Conservation (phyloP, 2,797 vertebrate species). For the Echiichthys vipera region DNA sequence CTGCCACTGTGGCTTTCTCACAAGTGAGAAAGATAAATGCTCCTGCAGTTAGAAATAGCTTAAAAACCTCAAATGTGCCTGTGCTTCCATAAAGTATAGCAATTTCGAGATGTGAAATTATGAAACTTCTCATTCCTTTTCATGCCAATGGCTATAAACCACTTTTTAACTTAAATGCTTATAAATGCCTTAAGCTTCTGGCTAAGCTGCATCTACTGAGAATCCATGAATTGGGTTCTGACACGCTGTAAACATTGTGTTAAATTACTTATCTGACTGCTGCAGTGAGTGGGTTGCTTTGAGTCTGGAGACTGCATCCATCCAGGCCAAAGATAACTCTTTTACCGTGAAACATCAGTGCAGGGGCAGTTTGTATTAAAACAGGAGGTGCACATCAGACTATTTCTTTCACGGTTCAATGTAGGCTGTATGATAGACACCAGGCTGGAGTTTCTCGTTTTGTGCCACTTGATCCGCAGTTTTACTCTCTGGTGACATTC, state of each 20-base stretch:
- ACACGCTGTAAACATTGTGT: conserved; percentile 15
- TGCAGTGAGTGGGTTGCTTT: conserved; percentile 31
- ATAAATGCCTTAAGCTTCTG: background rate
- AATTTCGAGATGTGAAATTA: background rate
- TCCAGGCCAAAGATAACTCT: conserved; percentile 10
- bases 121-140: background rate
- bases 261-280: conserved; percentile 32
- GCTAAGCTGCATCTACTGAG: background rate
- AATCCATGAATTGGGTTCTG: conserved; percentile 3
- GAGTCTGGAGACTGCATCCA: conserved; percentile 24
- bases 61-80: background rate
- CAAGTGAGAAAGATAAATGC: background rate
- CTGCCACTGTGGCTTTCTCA: conserved; percentile 4
- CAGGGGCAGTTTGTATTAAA: conserved; percentile 17
- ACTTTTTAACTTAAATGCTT: background rate
- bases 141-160: background rate
- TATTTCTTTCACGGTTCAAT: conserved; percentile 4
- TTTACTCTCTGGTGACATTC: background rate
- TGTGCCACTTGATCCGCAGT: conserved; percentile 20
- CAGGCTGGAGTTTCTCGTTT: background rate
- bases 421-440: conserved; percentile 13
- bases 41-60: background rate
- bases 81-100: background rate
- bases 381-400: conserved; percentile 7
- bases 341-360: conserved; percentile 22